phyloP scores from a whole-genome alignment of 2,113 vertebrate species.

The Archocentrus centrarchus region DNA sequence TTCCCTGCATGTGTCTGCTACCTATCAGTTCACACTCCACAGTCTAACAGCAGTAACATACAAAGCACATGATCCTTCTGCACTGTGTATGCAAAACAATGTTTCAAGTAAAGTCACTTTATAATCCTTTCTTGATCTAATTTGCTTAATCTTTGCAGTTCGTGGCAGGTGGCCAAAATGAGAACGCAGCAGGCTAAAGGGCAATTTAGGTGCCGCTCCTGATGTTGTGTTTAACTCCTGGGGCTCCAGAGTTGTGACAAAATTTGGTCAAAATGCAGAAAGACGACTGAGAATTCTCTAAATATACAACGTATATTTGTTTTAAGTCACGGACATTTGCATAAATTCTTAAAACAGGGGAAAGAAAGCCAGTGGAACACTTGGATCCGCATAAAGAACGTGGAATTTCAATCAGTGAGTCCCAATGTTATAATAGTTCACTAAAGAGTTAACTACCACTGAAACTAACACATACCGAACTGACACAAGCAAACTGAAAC shows the following conservation, averaged over 20 bases:
- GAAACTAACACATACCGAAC: too few relatives aligned
- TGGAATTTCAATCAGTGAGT: too few relatives aligned
- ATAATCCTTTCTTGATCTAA: conserved; percentile 9
- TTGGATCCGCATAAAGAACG: too few relatives aligned
- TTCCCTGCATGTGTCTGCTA: neutral
- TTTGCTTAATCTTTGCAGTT: neutral
- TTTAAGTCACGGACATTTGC: neutral
- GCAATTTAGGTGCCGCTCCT: neutral
- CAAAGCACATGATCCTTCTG: neutral
- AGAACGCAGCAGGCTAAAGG: neutral
- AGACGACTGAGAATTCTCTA: neutral
- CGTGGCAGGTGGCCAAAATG: conserved; percentile 6
- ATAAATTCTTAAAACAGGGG: neutral
- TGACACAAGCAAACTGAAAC: too few relatives aligned
- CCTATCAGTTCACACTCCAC: neutral
- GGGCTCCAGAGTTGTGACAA: neutral
- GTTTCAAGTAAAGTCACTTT: neutral
- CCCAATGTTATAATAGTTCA: too few relatives aligned
- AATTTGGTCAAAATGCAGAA: conserved; percentile 1
- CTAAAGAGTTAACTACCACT: too few relatives aligned
- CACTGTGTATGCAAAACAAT: conserved; percentile 7
- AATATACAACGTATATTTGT: neutral
- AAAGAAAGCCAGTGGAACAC: too few relatives aligned
- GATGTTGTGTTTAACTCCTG: neutral
- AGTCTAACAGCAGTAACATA: conserved; percentile 5